These are phyloP conservation scores for Chymomyza caudatula DNA, from an alignment of 2,888 invertebrate genomes.

Conservation along the genomic window DNA sequence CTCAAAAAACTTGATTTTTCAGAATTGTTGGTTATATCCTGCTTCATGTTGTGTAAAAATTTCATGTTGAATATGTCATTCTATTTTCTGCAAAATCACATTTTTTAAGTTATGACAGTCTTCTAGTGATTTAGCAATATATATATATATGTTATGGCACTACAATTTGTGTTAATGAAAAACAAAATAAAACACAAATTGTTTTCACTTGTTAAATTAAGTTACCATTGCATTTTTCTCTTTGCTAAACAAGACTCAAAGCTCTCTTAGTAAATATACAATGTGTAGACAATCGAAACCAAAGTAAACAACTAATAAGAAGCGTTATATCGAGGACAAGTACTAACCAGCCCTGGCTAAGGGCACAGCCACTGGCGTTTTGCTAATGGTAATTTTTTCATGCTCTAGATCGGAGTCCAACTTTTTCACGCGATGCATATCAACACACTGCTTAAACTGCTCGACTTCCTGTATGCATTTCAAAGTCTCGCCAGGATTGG, in stretches of 20 bases:
- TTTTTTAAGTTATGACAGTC: too few relatives aligned
- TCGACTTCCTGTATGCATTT: constrained; percentile 82
- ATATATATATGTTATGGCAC: too few relatives aligned
- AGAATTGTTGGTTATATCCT: too few relatives aligned
- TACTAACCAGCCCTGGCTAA: constrained; percentile 62
- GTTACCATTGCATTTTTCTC: neutral
- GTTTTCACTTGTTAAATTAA: neutral
- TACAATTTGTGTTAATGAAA: too few relatives aligned
- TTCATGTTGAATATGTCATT: too few relatives aligned
- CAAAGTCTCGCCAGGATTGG: constrained; percentile 81
- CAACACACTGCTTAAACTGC: constrained; percentile 82
- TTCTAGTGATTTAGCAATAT: too few relatives aligned
- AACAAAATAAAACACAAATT: neutral
- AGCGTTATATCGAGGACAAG: neutral
- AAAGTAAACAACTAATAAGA: neutral
- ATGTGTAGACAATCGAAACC: neutral
- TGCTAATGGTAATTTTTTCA: constrained; percentile 19
- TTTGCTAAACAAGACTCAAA: neutral
- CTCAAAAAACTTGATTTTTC: too few relatives aligned
- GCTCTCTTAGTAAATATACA: neutral
- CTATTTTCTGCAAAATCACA: too few relatives aligned
- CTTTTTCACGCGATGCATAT: constrained; percentile 79
- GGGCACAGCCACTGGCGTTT: constrained; percentile 42
- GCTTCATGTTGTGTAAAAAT: too few relatives aligned
- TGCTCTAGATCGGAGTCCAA: constrained; percentile 43